phyloP scores from a whole-genome alignment of 2,113 vertebrate genomes.

The Chloroceryle aenea region DNA sequence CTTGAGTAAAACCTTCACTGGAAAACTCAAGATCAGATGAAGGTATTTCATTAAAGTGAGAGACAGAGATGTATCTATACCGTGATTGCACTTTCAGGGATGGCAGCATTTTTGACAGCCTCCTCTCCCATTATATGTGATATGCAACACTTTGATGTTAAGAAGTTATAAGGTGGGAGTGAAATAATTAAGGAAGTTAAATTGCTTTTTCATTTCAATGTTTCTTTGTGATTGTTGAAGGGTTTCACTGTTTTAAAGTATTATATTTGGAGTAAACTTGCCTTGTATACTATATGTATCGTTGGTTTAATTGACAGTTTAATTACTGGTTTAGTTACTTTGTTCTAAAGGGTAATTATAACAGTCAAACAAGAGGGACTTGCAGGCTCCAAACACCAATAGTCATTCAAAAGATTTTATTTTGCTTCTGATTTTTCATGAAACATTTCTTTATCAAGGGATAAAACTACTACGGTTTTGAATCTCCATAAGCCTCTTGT shows the following conservation, averaged over 20 bases:
- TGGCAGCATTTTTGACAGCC: background rate
- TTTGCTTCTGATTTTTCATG: background rate
- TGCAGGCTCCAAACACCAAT: background rate
- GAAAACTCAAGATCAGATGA: background rate
- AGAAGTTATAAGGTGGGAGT: background rate
- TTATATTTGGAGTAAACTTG: background rate
- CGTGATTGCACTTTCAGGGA: background rate
- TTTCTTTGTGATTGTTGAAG: background rate
- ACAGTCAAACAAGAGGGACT: background rate
- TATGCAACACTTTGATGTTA: background rate
- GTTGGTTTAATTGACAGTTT: background rate
- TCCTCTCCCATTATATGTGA: background rate
- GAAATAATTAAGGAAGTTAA: background rate
- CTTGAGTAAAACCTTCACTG: background rate
- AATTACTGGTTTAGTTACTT: background rate
- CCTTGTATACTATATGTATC: background rate
- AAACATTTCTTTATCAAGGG: background rate
- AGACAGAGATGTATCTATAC: background rate
- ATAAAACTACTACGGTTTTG: background rate
- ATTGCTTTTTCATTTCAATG: background rate
- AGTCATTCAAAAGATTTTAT: background rate
- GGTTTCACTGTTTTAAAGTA: background rate
- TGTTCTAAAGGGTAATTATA: background rate
- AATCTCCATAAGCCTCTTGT: background rate
- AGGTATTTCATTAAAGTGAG: background rate